phyloP scores from a whole-genome alignment of 2,888 invertebrate genomes.

The Tetrapedia diversipes region DNA sequence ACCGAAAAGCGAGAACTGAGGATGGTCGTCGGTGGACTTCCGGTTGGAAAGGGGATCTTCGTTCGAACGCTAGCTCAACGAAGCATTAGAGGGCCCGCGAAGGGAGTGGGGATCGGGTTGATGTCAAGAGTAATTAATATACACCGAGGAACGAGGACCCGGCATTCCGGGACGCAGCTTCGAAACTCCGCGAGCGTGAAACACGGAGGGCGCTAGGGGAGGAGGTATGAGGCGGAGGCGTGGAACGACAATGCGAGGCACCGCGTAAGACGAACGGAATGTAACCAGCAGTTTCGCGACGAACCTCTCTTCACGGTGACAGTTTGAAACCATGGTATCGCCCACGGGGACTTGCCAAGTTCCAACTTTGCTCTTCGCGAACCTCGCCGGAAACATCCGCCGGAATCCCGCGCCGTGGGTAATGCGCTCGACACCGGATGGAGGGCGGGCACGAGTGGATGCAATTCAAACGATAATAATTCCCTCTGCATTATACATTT shows the following conservation, averaged over 20 bases:
- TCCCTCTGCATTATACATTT: slow-evolving; percentile 36
- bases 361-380: slow-evolving; percentile 64
- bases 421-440: slow-evolving; percentile 50
- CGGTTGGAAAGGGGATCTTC: background rate
- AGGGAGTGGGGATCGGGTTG: background rate
- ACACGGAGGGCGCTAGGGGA: background rate
- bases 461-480: slow-evolving; percentile 52
- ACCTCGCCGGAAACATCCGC: slow-evolving; percentile 56
- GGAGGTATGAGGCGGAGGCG: too few relatives aligned
- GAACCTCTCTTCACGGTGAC: slow-evolving; percentile 51
- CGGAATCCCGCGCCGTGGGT: slow-evolving; percentile 55
- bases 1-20: background rate
- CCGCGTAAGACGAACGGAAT: slow-evolving; percentile 44
- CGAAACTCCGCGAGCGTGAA: slow-evolving; percentile 40
- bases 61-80: slow-evolving; percentile 1
- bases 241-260: slow-evolving; percentile 23
- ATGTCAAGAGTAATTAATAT: slow-evolving; percentile 39
- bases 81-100: background rate
- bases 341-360: slow-evolving; percentile 63
- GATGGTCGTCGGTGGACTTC: background rate
- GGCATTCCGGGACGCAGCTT: slow-evolving; percentile 15
- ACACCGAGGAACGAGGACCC: background rate
- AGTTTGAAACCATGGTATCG: slow-evolving; percentile 64
- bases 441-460: slow-evolving; percentile 20
- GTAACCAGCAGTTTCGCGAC: slow-evolving; percentile 56